Conservation (phyloP, 2,113 vertebrate species). For the Mesoclemmys tuberculata region DNA sequence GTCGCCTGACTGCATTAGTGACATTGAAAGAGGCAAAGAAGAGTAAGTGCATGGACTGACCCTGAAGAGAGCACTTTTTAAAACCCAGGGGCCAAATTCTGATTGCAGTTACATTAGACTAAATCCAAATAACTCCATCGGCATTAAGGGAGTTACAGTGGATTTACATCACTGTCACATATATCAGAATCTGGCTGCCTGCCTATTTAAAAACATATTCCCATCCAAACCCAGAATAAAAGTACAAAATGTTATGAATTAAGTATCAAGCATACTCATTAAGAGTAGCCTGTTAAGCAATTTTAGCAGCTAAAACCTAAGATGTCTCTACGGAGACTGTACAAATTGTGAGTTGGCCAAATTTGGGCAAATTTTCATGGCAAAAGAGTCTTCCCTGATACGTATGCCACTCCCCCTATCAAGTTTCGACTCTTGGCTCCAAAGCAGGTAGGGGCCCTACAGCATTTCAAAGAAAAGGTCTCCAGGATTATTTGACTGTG, state of each 20-base stretch:
- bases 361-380: background rate
- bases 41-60: background rate
- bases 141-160: background rate
- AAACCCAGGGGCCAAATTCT: background rate
- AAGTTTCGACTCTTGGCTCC: background rate
- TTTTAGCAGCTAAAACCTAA: background rate
- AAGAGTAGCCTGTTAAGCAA: background rate
- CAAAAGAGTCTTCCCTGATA: background rate
- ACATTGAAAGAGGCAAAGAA: constrained; percentile 1
- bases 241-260: constrained; percentile 66
- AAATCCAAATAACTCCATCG: background rate
- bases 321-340: too few species aligned
- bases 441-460: background rate
- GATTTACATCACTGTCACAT: background rate
- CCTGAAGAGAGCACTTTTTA: background rate
- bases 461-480: background rate
- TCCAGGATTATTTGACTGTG: background rate
- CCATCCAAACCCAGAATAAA: constrained; percentile 54
- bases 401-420: background rate
- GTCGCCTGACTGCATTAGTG: accelerated
- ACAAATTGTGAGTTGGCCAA: background rate
- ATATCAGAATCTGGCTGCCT: constrained; percentile 15
- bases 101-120: background rate
- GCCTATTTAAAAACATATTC: constrained; percentile 44
- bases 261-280: background rate